Percentiles rank a stretch among this genome's conserved stretches.
These are phyloP conservation scores for Enteromius afrohamiltoni DNA, from an alignment of 2,797 vertebrate genomes.

Conservation along the genomic window DNA sequence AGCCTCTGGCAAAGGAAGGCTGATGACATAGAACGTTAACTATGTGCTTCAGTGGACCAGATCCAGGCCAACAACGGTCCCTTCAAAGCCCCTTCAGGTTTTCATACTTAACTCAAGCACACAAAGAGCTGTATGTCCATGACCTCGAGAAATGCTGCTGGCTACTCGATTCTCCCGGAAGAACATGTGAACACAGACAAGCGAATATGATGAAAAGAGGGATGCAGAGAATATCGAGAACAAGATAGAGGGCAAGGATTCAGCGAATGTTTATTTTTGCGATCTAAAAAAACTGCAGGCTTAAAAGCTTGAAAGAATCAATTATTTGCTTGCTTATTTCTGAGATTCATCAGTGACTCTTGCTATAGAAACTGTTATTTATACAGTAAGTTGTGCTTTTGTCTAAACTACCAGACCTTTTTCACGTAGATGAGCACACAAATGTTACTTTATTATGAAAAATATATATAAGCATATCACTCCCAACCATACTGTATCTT, in stretches of 20 bases:
- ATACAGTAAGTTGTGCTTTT: neutral
- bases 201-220: constrained; percentile 1
- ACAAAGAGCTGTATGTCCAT: constrained; percentile 26
- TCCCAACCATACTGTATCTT: neutral
- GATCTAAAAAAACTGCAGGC: neutral
- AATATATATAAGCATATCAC: neutral
- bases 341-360: neutral
- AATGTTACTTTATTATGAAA: neutral
- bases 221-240: neutral
- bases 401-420: neutral
- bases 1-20: constrained; percentile 62
- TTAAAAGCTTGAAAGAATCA: neutral
- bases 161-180: constrained; percentile 37
- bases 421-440: neutral
- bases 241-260: neutral
- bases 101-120: constrained; percentile 40
- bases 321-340: neutral
- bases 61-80: constrained; percentile 67
- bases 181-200: neutral
- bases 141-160: constrained; percentile 42
- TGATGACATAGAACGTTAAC: constrained; percentile 76
- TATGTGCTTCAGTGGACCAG: constrained; percentile 79
- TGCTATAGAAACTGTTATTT: neutral
- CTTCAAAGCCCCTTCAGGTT: constrained; percentile 47
- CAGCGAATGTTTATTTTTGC: neutral